Base-by-base conservation (phyloP, 2,113 vertebrate genomes). In the Microtus richardsoni region DNA sequence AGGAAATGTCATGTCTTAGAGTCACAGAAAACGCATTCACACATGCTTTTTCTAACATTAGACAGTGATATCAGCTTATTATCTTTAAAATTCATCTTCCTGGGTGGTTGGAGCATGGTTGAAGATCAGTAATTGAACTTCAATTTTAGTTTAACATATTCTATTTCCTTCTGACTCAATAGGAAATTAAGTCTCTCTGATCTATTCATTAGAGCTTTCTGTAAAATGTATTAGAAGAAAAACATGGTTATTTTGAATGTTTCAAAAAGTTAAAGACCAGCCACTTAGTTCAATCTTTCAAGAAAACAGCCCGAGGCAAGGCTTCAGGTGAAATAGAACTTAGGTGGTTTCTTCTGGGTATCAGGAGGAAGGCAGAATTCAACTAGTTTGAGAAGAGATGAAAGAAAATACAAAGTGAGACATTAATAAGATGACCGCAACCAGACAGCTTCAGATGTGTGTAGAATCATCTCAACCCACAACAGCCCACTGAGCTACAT, bases 121-220 rank as follows among this genome's bases (percentile, higher is more conserved):
- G 5, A 88, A 41, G 44, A 64, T 22, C 33, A 6, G 26, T 87
- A 41, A 92, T 0, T 33, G 17, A 49, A 6, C 62, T 93, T 91
- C 75, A 64, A 6, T 66, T 92, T 52, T 74, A 33, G 7, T 11
- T 85, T 41, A 94, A 47, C 11, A 39, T 52, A 60, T 28, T 92
- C 79, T 92, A 24, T 83, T 90, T 75, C 68, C 58, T 96, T 92
- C 52, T 77, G 21, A 84, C 49, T 88, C 89, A 66, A 52, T 24
- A 64, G 71, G 13, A 91, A 85, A 88, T 92, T 90, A 95, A 95
- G 17, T 71, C 64, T 92, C 26, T 85, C 80, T 88, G 54, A 95
- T 93, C n/a, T 92, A 58, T 58, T 80, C n/a, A n/a, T 62, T 89
- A 85, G 92, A 92, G 30, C 0, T n/a, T 52, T 84, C 60, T 60